Percentiles rank a stretch among this genome's conserved stretches.
Conservation (phyloP, 1,140 invertebrate species). For the Heliconius hermathena region DNA sequence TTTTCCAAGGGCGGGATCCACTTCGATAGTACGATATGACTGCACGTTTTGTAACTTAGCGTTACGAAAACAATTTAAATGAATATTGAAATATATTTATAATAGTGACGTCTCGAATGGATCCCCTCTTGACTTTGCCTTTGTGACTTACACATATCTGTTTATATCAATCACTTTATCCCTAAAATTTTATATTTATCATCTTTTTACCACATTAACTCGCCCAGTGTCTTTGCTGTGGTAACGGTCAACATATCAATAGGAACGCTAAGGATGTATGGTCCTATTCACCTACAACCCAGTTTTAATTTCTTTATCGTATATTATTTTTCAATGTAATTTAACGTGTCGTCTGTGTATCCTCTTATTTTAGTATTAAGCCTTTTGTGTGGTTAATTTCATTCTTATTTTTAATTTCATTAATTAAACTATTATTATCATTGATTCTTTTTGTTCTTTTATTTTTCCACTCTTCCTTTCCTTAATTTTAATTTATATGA, state of each 20-base stretch:
- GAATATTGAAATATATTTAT: neutral
- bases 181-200: slow-evolving; percentile 8
- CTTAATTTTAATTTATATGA: slow-evolving; percentile 44
- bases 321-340: slow-evolving; percentile 55
- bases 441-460: slow-evolving; percentile 75
- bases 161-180: slow-evolving; percentile 18
- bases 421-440: slow-evolving; percentile 80
- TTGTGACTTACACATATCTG: slow-evolving; percentile 18
- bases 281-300: slow-evolving; percentile 14
- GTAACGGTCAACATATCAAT: slow-evolving; percentile 14
- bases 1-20: slow-evolving; percentile 24
- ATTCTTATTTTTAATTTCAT: slow-evolving; percentile 80
- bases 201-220: neutral
- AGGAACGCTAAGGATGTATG: slow-evolving; percentile 1
- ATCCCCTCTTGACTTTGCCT: slow-evolving; percentile 15
- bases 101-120: slow-evolving; percentile 3
- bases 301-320: slow-evolving; percentile 39
- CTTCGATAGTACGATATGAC: slow-evolving; percentile 22
- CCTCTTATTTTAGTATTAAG: slow-evolving; percentile 77
- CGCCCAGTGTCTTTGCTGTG: slow-evolving; percentile 5
- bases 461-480: slow-evolving; percentile 50
- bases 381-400: slow-evolving; percentile 80
- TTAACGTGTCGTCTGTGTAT: slow-evolving; percentile 60
- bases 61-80: neutral
- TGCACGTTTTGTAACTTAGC: neutral